Evolutionary conservation across 2,113 vertebrate genomes (phyloP), one percentile per base, ranked within the genome.

Genomic region (Odontesthes bonariensis): DNA sequence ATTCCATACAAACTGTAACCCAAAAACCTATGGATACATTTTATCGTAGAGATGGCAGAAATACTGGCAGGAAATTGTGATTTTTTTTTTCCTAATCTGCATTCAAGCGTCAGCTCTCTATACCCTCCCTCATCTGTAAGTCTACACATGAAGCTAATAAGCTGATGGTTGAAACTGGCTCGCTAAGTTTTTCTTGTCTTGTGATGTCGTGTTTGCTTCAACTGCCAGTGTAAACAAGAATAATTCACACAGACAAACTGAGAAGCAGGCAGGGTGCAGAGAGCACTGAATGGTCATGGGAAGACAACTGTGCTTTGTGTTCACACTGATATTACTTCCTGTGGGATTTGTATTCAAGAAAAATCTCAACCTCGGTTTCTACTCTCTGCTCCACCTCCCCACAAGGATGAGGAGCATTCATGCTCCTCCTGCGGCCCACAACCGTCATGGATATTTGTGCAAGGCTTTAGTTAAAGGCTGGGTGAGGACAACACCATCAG

Each of bases 231-330:
- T 72, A 81, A 68, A 78, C 64, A 58, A 5, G 42, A 53, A 67
- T 33, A 40, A 40, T 61, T 78, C 27, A 27, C 56, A 64, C 32
- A 69, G 32, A 49, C 12, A 57, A 67, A 75, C 57, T 49, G 46
- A 8, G 17, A 49, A 6, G 46, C 5, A 14, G 16, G 0, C 20
- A 46, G 55, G 27, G 69, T 65, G 49, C 56, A 63, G 54, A 82
- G 82, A 77, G 75, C 27, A 56, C 42, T 2, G 40, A 68, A 60
- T 73, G 87, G 88, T 87, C 87, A 85, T 88, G 91, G 90, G 90
- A 92, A 88, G 86, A 89, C 20, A 11, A 70, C 71, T 46, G 22
- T 11, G 14, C 46, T 77, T 19, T 31, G 31, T 56, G 66, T 83
- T 83, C 79, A 77, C 72, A 46, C 70, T 70, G 69, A 73, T 49